phyloP scores from a whole-genome alignment of 2,888 invertebrate genomes.

The Coremacera marginata region DNA sequence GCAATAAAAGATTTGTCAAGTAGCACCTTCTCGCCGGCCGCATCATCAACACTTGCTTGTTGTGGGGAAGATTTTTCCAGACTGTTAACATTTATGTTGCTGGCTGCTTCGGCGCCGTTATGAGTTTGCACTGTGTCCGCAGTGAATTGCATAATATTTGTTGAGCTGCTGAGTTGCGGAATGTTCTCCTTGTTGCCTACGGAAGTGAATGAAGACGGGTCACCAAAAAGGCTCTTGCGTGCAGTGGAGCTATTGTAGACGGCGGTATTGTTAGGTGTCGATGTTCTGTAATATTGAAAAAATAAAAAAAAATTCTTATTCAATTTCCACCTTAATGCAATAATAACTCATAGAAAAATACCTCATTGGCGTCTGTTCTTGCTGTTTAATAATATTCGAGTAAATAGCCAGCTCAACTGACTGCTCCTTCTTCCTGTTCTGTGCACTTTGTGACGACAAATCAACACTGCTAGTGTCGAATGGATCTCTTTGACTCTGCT shows the following conservation, averaged over 20 bases:
- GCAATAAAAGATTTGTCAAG: constrained; percentile 74
- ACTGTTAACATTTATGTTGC: constrained; percentile 61
- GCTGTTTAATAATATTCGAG: constrained; percentile 55
- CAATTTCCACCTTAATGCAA: too few species aligned
- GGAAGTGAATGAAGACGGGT: neutral
- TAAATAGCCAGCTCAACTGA: constrained; percentile 51
- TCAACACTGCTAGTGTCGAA: constrained; percentile 74
- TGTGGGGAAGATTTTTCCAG: constrained; percentile 52
- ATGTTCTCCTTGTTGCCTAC: constrained; percentile 63
- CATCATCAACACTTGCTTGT: neutral
- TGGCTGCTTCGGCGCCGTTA: constrained; percentile 52
- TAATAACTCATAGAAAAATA: too few species aligned
- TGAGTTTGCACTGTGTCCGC: constrained; percentile 18
- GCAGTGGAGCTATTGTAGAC: constrained; percentile 54
- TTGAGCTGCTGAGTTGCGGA: constrained; percentile 48
- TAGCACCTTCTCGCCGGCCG: constrained; percentile 65
- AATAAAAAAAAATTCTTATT: too few species aligned
- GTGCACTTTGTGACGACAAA: neutral
- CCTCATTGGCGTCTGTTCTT: constrained; percentile 47
- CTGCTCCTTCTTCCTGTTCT: neutral
- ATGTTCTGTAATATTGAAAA: constrained; percentile 16
- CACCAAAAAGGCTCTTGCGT: constrained; percentile 59
- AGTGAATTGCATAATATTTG: constrained; percentile 34
- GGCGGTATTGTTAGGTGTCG: constrained; percentile 20
- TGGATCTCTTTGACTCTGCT: constrained; percentile 70